Evolutionary conservation across 2,888 invertebrate species (phyloP), one percentile per base, ranked within the genome.

Genomic region (Boloria selene): DNA sequence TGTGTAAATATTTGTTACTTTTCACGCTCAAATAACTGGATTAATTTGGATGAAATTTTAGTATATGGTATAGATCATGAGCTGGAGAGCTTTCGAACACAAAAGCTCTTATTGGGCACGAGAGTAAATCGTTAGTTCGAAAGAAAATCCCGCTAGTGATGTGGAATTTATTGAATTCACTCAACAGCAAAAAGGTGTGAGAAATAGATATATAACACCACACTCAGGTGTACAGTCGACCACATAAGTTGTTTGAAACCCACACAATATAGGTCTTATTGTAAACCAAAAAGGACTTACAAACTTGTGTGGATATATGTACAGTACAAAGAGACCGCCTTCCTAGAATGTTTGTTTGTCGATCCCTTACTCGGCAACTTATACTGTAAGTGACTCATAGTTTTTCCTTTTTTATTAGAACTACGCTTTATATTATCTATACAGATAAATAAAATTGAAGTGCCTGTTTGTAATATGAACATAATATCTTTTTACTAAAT

Each of bases 121-220:
- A 22, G 22, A 22, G 22, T 22, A 22, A 22, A 22, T 22, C 3
- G 22, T 3, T 22, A 22, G 22, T 22, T 22, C 3, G 3, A 22
- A 22, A 22, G 22, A 22, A 2, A 22, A 22, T 3, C 22, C 22
- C 22, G 22, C 13, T 45, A 26, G 16, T 2, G 45, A n/a, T 47
- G 55, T 55, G 64, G 49, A 62, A 65, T 53, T 51, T 26, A 52
- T 42, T 16, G 62, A 61, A 69, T 65, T 55, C 62, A 59, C 50
- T 49, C 14, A 56, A 67, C 67, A 70, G 69, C 69, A 67, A 61
- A 67, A 70, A 62, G 58, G 54, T 67, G 70, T 70, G 70, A 66
- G 67, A 70, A 70, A 61, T 38, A 61, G 49, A 67, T 53, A 70
- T 45, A 67, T 67, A 65, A 70, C 63, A 70, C 70, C 67, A 67